A percentile compares a stretch with the other conserved stretches of the same genome.
These are phyloP conservation scores for Heliothis virescens DNA, from an alignment of 1,140 invertebrate genomes.

Conservation along the genomic window DNA sequence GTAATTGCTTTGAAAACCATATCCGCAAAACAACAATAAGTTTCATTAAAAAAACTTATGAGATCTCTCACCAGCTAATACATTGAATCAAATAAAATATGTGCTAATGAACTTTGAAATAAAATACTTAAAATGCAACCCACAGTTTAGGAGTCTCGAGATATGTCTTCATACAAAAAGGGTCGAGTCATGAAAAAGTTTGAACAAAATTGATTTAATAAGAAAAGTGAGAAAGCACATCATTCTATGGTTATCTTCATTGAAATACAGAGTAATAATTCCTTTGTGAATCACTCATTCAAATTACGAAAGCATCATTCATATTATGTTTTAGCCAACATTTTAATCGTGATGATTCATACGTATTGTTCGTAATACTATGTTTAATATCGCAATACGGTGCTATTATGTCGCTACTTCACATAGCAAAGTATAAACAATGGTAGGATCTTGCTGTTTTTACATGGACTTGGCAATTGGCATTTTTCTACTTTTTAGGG, in stretches of 20 bases:
- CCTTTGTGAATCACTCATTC: background rate
- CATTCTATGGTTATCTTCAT: background rate
- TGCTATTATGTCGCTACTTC: background rate
- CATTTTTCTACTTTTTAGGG: too few relatives aligned
- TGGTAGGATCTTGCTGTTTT: background rate
- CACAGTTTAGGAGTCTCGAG: too few relatives aligned
- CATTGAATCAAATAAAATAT: too few relatives aligned
- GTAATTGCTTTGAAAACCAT: too few relatives aligned
- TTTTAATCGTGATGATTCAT: slow-evolving; percentile 28
- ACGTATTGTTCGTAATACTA: slow-evolving; percentile 12
- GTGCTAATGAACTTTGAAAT: too few relatives aligned
- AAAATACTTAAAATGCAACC: too few relatives aligned
- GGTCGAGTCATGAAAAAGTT: too few relatives aligned
- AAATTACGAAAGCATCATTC: background rate
- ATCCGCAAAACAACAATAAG: too few relatives aligned
- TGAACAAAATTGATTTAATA: too few relatives aligned
- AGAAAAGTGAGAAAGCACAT: background rate
- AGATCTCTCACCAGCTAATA: too few relatives aligned
- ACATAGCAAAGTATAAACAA: background rate
- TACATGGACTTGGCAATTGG: background rate
- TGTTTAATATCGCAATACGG: background rate
- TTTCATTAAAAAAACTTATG: too few relatives aligned
- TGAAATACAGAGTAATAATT: background rate
- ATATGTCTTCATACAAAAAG: too few relatives aligned
- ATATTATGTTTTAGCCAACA: background rate